Conservation (phyloP, 2,113 vertebrate genomes). For the Antechinus flavipes region DNA sequence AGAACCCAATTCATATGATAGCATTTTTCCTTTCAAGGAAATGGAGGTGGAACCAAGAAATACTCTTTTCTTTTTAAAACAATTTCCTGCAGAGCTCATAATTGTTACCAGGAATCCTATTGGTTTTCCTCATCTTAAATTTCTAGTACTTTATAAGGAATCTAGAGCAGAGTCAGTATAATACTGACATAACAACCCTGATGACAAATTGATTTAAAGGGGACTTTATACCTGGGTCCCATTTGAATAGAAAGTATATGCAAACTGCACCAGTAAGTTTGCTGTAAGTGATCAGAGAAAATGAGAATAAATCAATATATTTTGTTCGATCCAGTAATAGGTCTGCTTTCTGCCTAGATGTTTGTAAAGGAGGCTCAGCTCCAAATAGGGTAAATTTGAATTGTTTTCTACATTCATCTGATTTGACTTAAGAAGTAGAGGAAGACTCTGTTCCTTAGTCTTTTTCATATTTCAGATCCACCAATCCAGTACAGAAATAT, state of each 20-base stretch:
- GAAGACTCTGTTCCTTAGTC: background rate
- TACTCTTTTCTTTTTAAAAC: background rate
- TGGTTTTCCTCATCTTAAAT: background rate
- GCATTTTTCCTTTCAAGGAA: conserved; percentile 14
- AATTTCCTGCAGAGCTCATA: background rate
- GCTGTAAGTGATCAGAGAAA: background rate
- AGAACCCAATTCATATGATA: conserved; percentile 17
- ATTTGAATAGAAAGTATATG: background rate
- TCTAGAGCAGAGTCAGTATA: background rate
- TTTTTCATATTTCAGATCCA: background rate
- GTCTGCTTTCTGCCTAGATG: conserved; percentile 7
- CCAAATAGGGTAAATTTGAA: background rate
- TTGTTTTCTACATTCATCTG: conserved; percentile 40
- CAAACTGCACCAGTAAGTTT: background rate
- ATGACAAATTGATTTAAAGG: background rate
- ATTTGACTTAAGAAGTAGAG: background rate
- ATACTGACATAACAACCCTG: background rate
- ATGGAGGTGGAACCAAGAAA: conserved; percentile 20
- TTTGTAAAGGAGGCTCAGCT: background rate
- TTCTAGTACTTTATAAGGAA: background rate
- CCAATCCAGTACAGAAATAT: background rate
- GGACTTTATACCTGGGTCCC: background rate
- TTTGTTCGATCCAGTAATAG: background rate
- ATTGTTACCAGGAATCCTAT: background rate
- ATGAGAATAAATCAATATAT: conserved; percentile 1